Conservation (phyloP, 2,797 vertebrate species). For the Brachyrhaphis roseni region DNA sequence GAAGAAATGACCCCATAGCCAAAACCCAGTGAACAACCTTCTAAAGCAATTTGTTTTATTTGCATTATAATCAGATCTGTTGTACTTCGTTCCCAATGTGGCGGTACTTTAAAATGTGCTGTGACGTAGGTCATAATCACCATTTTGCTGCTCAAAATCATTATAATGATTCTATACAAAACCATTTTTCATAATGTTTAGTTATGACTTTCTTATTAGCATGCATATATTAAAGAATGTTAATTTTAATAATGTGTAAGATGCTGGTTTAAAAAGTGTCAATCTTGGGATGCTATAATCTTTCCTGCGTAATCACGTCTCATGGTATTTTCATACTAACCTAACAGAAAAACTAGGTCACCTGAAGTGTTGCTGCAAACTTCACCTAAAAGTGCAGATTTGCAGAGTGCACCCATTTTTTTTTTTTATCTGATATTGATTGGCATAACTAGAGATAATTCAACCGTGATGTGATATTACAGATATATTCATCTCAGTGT, state of each 20-base stretch:
- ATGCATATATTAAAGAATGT: background rate
- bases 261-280: background rate
- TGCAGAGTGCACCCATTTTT: background rate
- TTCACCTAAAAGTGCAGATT: slow-evolving; percentile 1
- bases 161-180: background rate
- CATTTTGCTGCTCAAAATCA: background rate
- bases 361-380: background rate
- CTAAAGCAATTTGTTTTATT: background rate
- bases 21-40: background rate
- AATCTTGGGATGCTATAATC: background rate
- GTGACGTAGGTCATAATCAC: background rate
- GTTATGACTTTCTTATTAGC: background rate
- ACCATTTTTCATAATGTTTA: background rate
- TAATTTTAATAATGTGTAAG: background rate
- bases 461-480: too few relatives aligned
- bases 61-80: background rate
- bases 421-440: background rate
- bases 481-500: too few relatives aligned
- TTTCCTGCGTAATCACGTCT: background rate
- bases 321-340: background rate
- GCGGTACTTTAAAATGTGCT: background rate
- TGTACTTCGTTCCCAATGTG: background rate
- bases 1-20: background rate
- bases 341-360: background rate
- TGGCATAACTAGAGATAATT: background rate